A percentile compares a stretch with the other conserved stretches of the same genome.
phyloP scores from a whole-genome alignment of 2,888 invertebrate genomes.

The Acholoe squamosa region DNA sequence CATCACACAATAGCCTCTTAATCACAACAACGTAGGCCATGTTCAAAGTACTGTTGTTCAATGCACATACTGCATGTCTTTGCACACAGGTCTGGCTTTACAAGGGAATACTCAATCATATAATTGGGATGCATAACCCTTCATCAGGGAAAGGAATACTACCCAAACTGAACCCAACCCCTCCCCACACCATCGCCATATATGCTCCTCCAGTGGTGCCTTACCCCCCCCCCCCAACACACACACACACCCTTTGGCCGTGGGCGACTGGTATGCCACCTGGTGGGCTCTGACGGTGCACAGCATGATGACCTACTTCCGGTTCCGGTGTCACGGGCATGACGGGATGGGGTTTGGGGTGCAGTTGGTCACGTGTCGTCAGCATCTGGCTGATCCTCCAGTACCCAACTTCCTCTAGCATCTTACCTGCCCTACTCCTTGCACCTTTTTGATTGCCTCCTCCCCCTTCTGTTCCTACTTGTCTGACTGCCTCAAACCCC shows the following conservation, averaged over 20 bases:
- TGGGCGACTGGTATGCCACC: background rate
- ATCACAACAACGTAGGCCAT: too few relatives aligned
- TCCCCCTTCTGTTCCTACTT: background rate
- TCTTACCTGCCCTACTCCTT: background rate
- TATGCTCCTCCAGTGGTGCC: slow-evolving; percentile 20
- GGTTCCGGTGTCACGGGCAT: background rate
- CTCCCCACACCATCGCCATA: background rate
- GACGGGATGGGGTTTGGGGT: background rate
- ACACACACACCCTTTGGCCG: background rate
- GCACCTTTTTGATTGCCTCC: background rate
- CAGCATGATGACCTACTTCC: slow-evolving; percentile 38
- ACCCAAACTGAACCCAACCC: background rate
- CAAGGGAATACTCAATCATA: too few relatives aligned
- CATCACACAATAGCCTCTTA: too few relatives aligned
- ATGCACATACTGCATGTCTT: too few relatives aligned
- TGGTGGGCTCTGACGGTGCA: background rate
- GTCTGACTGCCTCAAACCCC: background rate
- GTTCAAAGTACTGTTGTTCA: too few relatives aligned
- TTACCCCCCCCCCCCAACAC: background rate
- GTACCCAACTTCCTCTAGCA: background rate
- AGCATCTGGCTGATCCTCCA: background rate
- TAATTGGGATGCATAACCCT: too few relatives aligned
- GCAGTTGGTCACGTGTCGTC: background rate
- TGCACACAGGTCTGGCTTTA: too few relatives aligned
- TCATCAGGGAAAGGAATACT: too few relatives aligned